Base-by-base conservation (phyloP, 1,140 invertebrate genomes). In the Hirudo medicinalis region DNA sequence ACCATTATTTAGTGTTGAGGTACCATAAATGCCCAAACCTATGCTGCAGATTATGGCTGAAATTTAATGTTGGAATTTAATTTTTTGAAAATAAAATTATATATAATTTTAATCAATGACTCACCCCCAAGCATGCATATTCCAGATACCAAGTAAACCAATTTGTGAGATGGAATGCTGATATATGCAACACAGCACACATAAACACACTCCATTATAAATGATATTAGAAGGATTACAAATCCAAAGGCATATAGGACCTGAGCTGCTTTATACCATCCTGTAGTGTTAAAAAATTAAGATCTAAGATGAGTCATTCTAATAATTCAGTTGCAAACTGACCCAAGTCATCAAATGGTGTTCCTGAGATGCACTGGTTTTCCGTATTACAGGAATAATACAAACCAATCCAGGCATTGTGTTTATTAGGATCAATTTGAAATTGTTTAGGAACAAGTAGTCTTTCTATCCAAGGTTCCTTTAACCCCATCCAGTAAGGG, bases 341-440 rank as follows among this genome's bases (percentile, higher is more conserved):
- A 63, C 57, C 57, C 4, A 25, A 6, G 19, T 22, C 29, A 22
- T 63, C 57, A 15, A 15, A 63, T 11, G 57, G 57, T 32, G 57
- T 63, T 25, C 57, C 57, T 9, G 57, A 63, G 19, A 25, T 11
- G 17, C 57, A 63, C 8, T 63, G 22, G 29, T 63, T 63, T 63
- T 63, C 57, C 0, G 57, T 63, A 32, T 63, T 63, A 15, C 57
- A 63, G 1, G 57, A 22, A 22, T 22, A 63, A 20, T 63, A 63
- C 20, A 63, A 63, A 32, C 57, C 57, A 32, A 63, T 63, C 57
- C 57, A 63, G 57, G 57, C 57, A 63, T 32, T 63, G 57, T 63
- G 57, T 32, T 63, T 63, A 22, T 63, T 4, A 22, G 57, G 57
- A 63, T 63, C 57, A 32, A 63, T 63, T n/a, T 63, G 57, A 63